Evolutionary conservation across 2,113 vertebrate genomes (phyloP).

Genomic region (Lethenteron camtschaticum): DNA sequence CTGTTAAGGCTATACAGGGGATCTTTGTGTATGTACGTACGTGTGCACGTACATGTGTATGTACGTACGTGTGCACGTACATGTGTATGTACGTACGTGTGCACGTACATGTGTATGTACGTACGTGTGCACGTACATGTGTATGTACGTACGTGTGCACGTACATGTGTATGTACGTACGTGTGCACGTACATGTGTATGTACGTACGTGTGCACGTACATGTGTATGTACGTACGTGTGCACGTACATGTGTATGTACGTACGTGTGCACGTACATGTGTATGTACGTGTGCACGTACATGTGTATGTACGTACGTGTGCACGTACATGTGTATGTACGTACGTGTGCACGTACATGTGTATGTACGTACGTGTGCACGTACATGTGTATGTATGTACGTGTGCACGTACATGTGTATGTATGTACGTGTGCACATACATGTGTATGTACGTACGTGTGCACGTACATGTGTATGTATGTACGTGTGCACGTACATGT

Average conservation of each 20-base stretch:
- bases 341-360: neutral
- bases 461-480: neutral
- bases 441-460: neutral
- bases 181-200: neutral
- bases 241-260: neutral
- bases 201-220: neutral
- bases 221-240: neutral
- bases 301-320: neutral
- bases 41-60: too few species aligned
- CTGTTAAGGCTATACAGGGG: too few species aligned
- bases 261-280: neutral
- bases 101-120: neutral
- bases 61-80: neutral
- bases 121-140: neutral
- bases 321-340: neutral
- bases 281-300: neutral
- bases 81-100: neutral
- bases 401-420: slow-evolving; percentile 4
- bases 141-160: neutral
- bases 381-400: neutral
- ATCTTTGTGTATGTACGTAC: too few species aligned
- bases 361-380: neutral
- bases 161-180: neutral
- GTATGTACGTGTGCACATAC: neutral
- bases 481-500: neutral